Conservation (phyloP, 2,113 vertebrate genomes). For the Glaucidium brasilianum region DNA sequence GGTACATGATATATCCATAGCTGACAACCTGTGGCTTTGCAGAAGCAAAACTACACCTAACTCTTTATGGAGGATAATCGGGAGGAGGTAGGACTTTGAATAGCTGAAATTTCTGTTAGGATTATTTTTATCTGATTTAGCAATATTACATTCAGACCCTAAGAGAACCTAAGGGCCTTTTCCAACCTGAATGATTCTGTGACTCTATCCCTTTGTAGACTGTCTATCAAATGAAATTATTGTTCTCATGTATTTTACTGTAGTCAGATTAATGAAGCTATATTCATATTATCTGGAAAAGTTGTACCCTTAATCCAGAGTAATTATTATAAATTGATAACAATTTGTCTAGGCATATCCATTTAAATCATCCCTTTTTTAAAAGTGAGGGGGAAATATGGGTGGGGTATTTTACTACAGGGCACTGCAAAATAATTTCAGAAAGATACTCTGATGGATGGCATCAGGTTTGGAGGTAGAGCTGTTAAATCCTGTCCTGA, state of each 20-base stretch:
- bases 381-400: neutral
- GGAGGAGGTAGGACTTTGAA: neutral
- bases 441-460: neutral
- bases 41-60: neutral
- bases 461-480: neutral
- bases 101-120: neutral
- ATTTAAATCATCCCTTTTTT: neutral
- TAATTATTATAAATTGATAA: neutral
- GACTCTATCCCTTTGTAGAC: neutral
- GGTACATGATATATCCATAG: neutral
- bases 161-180: neutral
- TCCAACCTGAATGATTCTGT: neutral
- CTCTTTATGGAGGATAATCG: neutral
- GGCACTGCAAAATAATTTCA: neutral
- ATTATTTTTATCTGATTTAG: neutral
- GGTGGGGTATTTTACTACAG: neutral
- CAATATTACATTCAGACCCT: neutral
- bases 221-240: neutral
- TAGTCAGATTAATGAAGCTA: neutral
- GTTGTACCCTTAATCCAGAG: neutral
- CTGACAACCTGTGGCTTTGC: neutral
- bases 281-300: neutral
- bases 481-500: neutral
- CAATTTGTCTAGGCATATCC: neutral
- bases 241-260: neutral